Percentiles rank a stretch among this genome's conserved stretches.
These are phyloP conservation scores for Netelia virgata DNA, from an alignment of 2,888 invertebrate genomes.

Conservation along the genomic window DNA sequence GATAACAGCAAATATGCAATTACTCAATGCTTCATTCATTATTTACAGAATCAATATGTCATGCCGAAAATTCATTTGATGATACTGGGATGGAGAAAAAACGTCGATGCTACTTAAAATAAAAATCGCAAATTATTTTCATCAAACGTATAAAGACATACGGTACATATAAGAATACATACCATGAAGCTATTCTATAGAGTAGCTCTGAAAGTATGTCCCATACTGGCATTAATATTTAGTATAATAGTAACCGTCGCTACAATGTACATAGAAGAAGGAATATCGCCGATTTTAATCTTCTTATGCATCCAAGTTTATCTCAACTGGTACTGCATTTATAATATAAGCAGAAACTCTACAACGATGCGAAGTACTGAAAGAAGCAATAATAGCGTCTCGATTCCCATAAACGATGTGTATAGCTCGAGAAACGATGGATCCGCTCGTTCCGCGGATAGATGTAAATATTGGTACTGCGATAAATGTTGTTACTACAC, in stretches of 20 bases:
- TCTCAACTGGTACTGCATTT: slow-evolving; percentile 79
- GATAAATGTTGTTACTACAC: slow-evolving; percentile 77
- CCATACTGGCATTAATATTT: slow-evolving; percentile 74
- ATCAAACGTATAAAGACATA: not conserved
- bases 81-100: slow-evolving; percentile 7
- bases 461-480: slow-evolving; percentile 78
- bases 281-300: slow-evolving; percentile 74
- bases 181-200: slow-evolving; percentile 50
- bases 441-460: not conserved
- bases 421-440: slow-evolving; percentile 13
- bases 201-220: slow-evolving; percentile 72
- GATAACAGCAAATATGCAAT: too few relatives aligned
- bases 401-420: slow-evolving; percentile 46
- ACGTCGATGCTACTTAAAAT: not conserved
- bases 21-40: not conserved
- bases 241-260: slow-evolving; percentile 74
- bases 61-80: not conserved
- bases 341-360: slow-evolving; percentile 73
- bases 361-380: slow-evolving; percentile 68
- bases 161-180: not conserved
- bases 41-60: slow-evolving; percentile 24
- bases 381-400: slow-evolving; percentile 47
- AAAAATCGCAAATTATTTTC: not conserved
- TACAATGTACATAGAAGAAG: slow-evolving; percentile 76
- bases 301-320: slow-evolving; percentile 78